These are phyloP conservation scores for Drosophila mimetica DNA, from an alignment of 2,888 invertebrate genomes.

Conservation along the genomic window DNA sequence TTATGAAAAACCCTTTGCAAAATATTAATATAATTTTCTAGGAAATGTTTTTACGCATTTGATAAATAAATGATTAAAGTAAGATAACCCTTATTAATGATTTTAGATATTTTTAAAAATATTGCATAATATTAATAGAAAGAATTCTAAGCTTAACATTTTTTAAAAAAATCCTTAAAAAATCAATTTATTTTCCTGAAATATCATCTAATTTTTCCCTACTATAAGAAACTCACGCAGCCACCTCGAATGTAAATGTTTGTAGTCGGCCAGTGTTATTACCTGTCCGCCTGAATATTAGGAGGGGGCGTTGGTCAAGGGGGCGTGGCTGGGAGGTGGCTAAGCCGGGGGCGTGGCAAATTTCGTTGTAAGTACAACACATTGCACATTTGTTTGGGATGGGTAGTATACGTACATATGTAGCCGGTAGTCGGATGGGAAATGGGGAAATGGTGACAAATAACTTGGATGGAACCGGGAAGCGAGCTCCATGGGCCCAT, in stretches of 20 bases:
- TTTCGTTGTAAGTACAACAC: slow-evolving; percentile 70
- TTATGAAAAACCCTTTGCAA: too few species aligned
- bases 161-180: too few species aligned
- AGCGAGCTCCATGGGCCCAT: slow-evolving; percentile 7
- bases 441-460: slow-evolving; percentile 65
- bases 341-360: slow-evolving; percentile 68
- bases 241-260: slow-evolving; percentile 56
- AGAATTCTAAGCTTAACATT: too few species aligned
- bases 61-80: too few species aligned
- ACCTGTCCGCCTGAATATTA: slow-evolving; percentile 49
- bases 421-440: slow-evolving; percentile 1
- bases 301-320: slow-evolving; percentile 3
- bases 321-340: slow-evolving; percentile 5
- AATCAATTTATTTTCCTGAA: too few species aligned
- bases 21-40: too few species aligned
- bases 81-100: too few species aligned
- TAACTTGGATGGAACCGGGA: slow-evolving; percentile 51
- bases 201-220: too few species aligned
- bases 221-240: slow-evolving; percentile 36
- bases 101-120: too few species aligned
- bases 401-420: background rate
- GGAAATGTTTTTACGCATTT: too few species aligned
- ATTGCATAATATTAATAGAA: too few species aligned
- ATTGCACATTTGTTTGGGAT: slow-evolving; percentile 64
- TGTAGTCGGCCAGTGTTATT: slow-evolving; percentile 54